These are phyloP conservation scores for Tigriopus californicus DNA, from an alignment of 2,888 invertebrate genomes.

Conservation along the genomic window DNA sequence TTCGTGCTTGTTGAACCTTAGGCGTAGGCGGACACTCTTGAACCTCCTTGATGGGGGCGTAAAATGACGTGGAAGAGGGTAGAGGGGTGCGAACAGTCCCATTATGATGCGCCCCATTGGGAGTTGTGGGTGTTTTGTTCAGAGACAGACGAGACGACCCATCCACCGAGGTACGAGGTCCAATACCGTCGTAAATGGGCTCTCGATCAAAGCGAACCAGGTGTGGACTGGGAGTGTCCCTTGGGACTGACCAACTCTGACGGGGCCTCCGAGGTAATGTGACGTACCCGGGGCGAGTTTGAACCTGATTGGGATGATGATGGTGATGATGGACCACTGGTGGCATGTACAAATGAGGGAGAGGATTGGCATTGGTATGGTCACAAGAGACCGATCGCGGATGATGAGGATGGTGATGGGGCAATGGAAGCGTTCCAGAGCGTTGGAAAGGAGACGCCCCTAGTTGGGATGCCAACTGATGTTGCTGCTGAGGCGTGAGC, in stretches of 20 bases:
- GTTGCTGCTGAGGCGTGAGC: conserved; percentile 27
- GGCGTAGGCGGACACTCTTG: conserved; percentile 5
- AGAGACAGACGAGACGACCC: conserved; percentile 61
- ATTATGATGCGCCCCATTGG: conserved; percentile 16
- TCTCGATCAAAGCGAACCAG: conserved; percentile 22
- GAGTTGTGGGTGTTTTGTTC: conserved; percentile 35
- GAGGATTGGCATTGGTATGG: conserved; percentile 11
- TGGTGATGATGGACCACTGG: neutral
- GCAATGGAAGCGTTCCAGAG: conserved; percentile 10
- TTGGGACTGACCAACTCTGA: conserved; percentile 24
- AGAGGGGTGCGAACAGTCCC: conserved; percentile 17
- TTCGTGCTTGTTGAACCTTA: conserved; percentile 1
- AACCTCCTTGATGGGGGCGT: conserved; percentile 16
- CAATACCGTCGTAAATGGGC: conserved; percentile 77
- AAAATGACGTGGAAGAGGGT: conserved; percentile 17
- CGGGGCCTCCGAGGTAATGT: conserved; percentile 21
- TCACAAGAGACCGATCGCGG: conserved; percentile 4
- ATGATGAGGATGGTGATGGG: conserved; percentile 4
- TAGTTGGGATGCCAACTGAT: conserved; percentile 25
- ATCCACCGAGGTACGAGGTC: conserved; percentile 66
- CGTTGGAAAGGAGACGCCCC: conserved; percentile 21
- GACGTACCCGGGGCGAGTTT: conserved; percentile 21
- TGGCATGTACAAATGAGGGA: neutral
- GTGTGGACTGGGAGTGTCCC: neutral
- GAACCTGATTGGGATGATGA: neutral